Base-by-base conservation (phyloP, 2,113 vertebrate genomes). In the Forbesichthys agassizii region DNA sequence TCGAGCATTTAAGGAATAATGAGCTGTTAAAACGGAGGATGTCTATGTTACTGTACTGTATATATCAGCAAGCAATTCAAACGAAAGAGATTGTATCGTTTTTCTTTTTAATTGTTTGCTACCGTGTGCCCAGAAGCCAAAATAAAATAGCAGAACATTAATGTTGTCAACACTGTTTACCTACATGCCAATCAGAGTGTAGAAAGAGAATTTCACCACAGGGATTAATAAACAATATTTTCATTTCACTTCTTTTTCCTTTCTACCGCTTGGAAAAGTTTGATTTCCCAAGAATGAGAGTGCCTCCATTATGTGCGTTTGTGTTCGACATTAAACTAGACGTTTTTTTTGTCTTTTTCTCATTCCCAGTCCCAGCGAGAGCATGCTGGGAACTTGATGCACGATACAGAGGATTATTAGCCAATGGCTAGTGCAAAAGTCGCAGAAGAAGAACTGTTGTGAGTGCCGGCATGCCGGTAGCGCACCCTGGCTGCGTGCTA, bases 401-500 rank as follows among this genome's bases (percentile, higher is more conserved):
- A 63, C 56, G 73, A 3, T 77, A 76, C 75, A 72, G 66, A 75
- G 72, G 81, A 68, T 13, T 27, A 68, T 13, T 27, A 68, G 33
- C 76, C 55, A 5, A n/a, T 52, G 75, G 68, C 49, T 47, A 33
- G 57, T 18, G 11, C 60, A 61, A 67, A 74, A 66, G 71, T 73
- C 14, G 64, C 48, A 27, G 46, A 42, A 68, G 33, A 58, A 48
- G 52, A 7, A 48, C 3, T 5, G 16, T n/a, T 36, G 14, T 46
- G 56, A 4, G 81, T 61, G 27, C 60, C 73, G 58, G 74, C 72
- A 67, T 79, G 78, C 80, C 80, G 78, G 54, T 83, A 59, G 82
- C 63, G 81, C 78, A 80, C 87, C 78, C 88, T 82, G 68, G 80
- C 87, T 88, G 90, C 66, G 87, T 87, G 81, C 82, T 85, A 84